Base-by-base conservation (phyloP, 2,113 vertebrate genomes). In the Chloropsis cyanopogon region DNA sequence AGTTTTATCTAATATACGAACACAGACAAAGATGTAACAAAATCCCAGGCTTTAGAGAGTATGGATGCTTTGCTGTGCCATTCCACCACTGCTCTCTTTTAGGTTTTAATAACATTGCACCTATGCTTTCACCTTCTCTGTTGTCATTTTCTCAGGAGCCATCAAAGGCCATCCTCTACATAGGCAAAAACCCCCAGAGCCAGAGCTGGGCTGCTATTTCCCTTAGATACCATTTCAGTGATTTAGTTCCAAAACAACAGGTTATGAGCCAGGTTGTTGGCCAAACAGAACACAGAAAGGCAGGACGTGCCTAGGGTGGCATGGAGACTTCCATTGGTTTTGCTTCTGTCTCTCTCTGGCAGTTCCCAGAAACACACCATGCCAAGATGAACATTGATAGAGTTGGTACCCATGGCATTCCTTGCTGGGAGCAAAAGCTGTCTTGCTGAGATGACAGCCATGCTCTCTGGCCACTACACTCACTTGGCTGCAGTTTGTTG, bases 231-330 rank as follows among this genome's bases (percentile, higher is more conserved):
- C 23, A 31, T 41, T 84, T 64, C 37, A 79, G 42, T 46, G n/a
- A 77, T 86, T 79, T 76, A 29, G 15, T 15, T 44, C 42, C 13
- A 69, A 60, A 86, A n/a, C 35, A 60, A 17, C 31, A 53, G 41
- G 10, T 25, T 60, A 20, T 11, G 14, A 82, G 41, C 10, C 60
- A 56, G 35, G 29, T 6, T 64, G 22, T 28, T 78, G 56, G 37
- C 21, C 54, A 76, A 85, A 86, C 7, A 82, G 63, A 70, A 23
- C 17, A 39, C 22, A 53, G 63, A 91, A 60, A 53, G 26, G 57
- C 25, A 60, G 42, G 25, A 52, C 0, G 0, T 26, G 21, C 66
- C n/a, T 1, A 0, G 18, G 9, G 24, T 33, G 70, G 15, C 2
- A 2, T 26, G 37, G 66, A 72, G 22, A 56, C 2, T 6, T 66